phyloP scores from a whole-genome alignment of 2,113 vertebrate genomes.

The Poecile atricapillus region DNA sequence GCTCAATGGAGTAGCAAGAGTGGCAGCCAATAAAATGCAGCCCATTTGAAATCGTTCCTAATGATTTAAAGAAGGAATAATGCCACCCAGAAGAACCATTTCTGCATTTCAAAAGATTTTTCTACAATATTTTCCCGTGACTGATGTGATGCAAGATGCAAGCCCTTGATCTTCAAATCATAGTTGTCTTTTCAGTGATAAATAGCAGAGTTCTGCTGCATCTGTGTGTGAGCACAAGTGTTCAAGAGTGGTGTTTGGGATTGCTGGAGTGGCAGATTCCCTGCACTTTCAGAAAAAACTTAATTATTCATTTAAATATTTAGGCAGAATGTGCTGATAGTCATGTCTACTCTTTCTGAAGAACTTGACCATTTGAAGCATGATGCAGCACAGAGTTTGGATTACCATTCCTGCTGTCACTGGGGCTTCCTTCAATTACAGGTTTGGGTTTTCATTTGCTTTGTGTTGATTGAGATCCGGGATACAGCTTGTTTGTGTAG shows the following conservation, averaged over 20 bases:
- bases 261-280: neutral
- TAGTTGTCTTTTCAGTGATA: neutral
- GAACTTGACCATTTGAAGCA: neutral
- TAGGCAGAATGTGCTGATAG: neutral
- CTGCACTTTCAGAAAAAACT: neutral
- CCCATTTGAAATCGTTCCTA: neutral
- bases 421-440: neutral
- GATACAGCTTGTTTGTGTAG: neutral
- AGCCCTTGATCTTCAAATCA: neutral
- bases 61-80: constrained; percentile 1
- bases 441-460: neutral
- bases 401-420: fast-evolving
- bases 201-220: neutral
- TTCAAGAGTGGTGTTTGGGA: neutral
- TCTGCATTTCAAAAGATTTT: constrained; percentile 18
- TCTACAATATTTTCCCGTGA: neutral
- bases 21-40: neutral
- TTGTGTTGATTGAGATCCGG: neutral
- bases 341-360: neutral
- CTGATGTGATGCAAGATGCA: neutral
- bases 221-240: neutral
- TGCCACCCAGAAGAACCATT: constrained; percentile 23
- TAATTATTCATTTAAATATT: neutral
- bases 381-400: neutral
- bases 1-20: neutral